Evolutionary conservation across 2,888 invertebrate species (phyloP).

Genomic region (Acleris cristana): DNA sequence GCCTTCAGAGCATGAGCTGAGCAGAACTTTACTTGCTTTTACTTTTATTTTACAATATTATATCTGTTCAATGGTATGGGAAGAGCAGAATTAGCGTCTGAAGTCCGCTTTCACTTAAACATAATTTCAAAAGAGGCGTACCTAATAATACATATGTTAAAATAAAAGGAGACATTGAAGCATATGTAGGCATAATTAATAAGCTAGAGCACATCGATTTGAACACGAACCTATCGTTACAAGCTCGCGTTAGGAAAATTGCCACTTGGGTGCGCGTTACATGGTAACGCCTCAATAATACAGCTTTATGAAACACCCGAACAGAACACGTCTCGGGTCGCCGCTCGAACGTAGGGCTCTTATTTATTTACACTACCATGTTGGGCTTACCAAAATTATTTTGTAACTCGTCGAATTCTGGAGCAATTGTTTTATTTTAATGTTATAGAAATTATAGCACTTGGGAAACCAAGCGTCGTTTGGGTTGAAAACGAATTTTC

Average conservation of each 20-base stretch:
- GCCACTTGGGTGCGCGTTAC: conserved; percentile 51
- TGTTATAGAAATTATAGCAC: too few species aligned
- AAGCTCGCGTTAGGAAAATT: conserved; percentile 48
- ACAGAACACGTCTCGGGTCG: conserved; percentile 42
- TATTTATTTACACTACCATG: conserved; percentile 41
- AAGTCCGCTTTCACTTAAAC: too few species aligned
- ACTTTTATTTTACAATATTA: not conserved
- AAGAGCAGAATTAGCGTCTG: too few species aligned
- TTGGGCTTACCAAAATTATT: conserved; percentile 39
- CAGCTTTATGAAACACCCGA: conserved; percentile 53
- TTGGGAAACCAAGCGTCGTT: too few species aligned
- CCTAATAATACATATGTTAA: too few species aligned
- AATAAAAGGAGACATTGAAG: not conserved
- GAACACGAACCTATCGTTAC: conserved; percentile 16
- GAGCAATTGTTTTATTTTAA: too few species aligned
- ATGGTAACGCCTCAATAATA: conserved; percentile 57
- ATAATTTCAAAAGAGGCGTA: too few species aligned
- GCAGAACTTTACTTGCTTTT: not conserved
- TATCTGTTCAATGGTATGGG: too few species aligned
- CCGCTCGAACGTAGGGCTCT: conserved; percentile 39
- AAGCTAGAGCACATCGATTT: conserved; percentile 41
- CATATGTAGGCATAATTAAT: conserved; percentile 27
- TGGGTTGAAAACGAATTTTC: too few species aligned
- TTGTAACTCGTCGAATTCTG: not conserved
- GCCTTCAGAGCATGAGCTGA: conserved; percentile 2